phyloP scores from a whole-genome alignment of 2,113 vertebrate species.

The Corvus moneduloides region DNA sequence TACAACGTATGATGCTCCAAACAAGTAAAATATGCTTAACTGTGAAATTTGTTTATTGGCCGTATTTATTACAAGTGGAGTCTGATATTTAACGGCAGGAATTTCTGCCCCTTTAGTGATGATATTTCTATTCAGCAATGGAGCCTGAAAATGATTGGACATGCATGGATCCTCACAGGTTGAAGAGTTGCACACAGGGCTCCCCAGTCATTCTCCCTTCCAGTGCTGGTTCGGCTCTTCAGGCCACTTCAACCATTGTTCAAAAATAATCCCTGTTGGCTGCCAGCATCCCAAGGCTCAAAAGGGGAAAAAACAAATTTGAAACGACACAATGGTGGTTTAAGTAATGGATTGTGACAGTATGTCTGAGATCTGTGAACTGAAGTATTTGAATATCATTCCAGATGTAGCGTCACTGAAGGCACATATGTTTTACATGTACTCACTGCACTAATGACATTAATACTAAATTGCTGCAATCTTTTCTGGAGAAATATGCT shows the following conservation, averaged over 20 bases:
- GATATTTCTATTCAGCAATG: not conserved
- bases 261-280: slow-evolving; percentile 7
- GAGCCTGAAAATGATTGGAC: not conserved
- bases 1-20: not conserved
- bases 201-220: not conserved
- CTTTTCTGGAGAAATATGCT: not conserved
- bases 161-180: not conserved
- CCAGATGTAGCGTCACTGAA: not conserved
- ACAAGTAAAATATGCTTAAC: not conserved
- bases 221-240: not conserved
- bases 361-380: slow-evolving; percentile 16
- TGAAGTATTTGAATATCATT: not conserved
- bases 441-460: not conserved
- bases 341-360: slow-evolving; percentile 12
- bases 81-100: not conserved
- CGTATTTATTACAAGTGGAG: not conserved
- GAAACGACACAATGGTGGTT: not conserved
- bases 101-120: not conserved
- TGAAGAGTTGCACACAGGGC: not conserved
- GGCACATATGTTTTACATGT: not conserved
- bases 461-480: not conserved
- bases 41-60: not conserved
- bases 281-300: slow-evolving; percentile 26
- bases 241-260: not conserved
- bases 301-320: not conserved